Conservation (phyloP, 2,113 vertebrate genomes). For the Antigone vipio region DNA sequence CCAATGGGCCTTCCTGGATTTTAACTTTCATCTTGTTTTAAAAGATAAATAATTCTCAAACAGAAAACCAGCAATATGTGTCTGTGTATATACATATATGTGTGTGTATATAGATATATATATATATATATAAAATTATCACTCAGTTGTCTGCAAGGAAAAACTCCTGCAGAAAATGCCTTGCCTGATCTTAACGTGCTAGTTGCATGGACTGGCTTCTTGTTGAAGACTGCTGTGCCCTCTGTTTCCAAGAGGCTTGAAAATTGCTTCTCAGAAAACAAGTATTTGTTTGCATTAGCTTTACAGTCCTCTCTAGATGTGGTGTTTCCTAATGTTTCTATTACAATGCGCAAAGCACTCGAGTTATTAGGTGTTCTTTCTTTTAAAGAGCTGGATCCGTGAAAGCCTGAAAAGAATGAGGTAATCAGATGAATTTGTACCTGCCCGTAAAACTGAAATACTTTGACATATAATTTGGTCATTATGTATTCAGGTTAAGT, state of each 20-base stretch:
- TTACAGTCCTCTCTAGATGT: neutral
- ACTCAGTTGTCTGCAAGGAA: neutral
- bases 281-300: neutral
- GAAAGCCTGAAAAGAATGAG: neutral
- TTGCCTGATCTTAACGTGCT: neutral
- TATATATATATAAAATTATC: neutral
- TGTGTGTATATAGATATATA: accelerated
- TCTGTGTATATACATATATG: accelerated
- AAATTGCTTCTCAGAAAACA: neutral
- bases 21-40: neutral
- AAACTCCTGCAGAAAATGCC: neutral
- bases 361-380: neutral
- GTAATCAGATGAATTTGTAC: neutral
- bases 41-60: neutral
- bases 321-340: neutral
- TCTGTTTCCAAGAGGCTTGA: neutral
- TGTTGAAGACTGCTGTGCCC: neutral
- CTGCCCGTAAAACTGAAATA: neutral
- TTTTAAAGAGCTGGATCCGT: neutral
- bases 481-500: neutral
- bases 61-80: neutral
- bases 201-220: neutral
- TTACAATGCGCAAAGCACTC: neutral
- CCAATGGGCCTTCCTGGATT: neutral
- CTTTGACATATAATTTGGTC: neutral